A percentile compares a stretch with the other conserved stretches of the same genome.
Evolutionary conservation across 2,888 invertebrate genomes (phyloP).

Genomic region (Micoletzkya japonica): DNA sequence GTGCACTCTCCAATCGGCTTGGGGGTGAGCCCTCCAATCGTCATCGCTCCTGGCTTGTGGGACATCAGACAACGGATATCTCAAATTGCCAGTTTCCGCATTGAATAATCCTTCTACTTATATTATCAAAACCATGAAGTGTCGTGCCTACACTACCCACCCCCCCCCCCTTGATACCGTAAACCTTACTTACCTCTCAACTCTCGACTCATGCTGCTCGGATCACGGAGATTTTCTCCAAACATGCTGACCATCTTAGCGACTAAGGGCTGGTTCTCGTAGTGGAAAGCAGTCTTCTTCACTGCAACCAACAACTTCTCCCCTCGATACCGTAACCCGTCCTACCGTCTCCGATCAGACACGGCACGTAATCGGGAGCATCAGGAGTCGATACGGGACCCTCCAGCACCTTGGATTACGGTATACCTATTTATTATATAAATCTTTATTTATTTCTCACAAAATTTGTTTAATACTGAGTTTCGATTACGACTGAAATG

Average conservation of each 20-base stretch:
- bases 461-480: background rate
- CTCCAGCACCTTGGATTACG: conserved; percentile 1
- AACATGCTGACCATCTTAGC: conserved; percentile 6
- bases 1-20: conserved; percentile 3
- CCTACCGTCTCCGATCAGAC: conserved; percentile 8
- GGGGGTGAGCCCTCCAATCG: conserved; percentile 18
- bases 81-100: background rate
- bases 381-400: background rate
- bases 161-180: no score
- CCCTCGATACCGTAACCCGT: background rate
- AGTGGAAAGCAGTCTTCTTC: conserved; percentile 28
- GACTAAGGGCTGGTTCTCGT: background rate
- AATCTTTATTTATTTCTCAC: no score
- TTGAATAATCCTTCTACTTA: background rate
- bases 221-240: background rate
- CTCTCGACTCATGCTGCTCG: background rate
- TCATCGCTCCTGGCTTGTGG: conserved; percentile 8
- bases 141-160: no score
- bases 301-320: no score
- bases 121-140: no score
- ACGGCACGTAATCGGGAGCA: background rate
- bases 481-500: background rate
- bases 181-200: background rate
- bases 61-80: conserved; percentile 9
- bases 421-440: background rate